These are phyloP conservation scores for Drosophila tripunctata DNA, from an alignment of 2,888 invertebrate species.

Conservation along the genomic window DNA sequence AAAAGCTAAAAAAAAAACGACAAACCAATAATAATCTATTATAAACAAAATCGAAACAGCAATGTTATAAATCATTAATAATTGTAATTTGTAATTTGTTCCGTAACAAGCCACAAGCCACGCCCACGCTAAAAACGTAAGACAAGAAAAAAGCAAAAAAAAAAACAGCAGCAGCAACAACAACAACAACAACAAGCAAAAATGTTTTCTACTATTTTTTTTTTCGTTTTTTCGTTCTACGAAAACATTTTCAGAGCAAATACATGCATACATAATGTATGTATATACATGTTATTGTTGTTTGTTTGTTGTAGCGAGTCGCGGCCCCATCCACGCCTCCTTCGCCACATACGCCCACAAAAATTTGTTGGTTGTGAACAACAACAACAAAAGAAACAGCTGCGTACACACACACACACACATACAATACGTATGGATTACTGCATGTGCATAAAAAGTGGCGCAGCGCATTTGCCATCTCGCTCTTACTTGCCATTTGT, in stretches of 20 bases:
- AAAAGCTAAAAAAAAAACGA: constrained; percentile 42
- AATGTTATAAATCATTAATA: constrained; percentile 74
- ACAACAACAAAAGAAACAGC: constrained; percentile 25
- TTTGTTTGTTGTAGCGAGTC: constrained; percentile 21
- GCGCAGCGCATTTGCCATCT: constrained; percentile 43
- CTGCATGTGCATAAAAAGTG: constrained; percentile 33
- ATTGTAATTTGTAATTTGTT: constrained; percentile 60
- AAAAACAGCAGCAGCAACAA: constrained; percentile 18
- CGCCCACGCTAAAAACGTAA: constrained; percentile 65
- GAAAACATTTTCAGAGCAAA: constrained; percentile 17
- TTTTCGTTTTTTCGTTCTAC: constrained; percentile 25
- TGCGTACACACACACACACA: constrained; percentile 14
- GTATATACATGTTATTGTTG: constrained; percentile 22
- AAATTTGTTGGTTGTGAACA: constrained; percentile 2
- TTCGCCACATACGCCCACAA: constrained; percentile 6
- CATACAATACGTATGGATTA: neutral
- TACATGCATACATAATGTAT: no score
- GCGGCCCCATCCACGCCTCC: constrained; percentile 49
- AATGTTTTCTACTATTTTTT: no score
- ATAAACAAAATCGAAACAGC: constrained; percentile 60
- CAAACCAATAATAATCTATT: constrained; percentile 48
- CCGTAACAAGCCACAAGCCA: constrained; percentile 62
- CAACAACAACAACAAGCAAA: no score
- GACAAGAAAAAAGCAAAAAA: constrained; percentile 60
- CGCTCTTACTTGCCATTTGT: constrained; percentile 18